phyloP scores from a whole-genome alignment of 2,888 invertebrate species.

The Brachypalpus laphriformis region DNA sequence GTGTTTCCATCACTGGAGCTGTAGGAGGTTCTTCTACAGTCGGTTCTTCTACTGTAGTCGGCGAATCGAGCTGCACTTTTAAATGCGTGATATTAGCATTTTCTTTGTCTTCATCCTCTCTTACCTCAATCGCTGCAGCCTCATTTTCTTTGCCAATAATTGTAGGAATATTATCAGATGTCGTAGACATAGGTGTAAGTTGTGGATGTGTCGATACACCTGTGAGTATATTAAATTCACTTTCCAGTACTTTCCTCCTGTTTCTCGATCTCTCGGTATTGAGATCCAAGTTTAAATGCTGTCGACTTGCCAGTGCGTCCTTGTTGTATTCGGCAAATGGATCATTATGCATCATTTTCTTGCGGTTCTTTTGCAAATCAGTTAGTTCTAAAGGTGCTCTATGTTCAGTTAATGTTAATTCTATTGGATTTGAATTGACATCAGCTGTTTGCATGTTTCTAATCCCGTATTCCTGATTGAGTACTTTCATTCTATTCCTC shows the following conservation, averaged over 20 bases:
- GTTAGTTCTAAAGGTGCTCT: constrained; percentile 75
- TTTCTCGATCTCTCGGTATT: constrained; percentile 77
- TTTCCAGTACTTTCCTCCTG: constrained; percentile 77
- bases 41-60: too few species aligned
- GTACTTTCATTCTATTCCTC: constrained; percentile 85
- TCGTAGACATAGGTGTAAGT: constrained; percentile 78
- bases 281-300: constrained; percentile 76
- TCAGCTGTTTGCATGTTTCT: constrained; percentile 77
- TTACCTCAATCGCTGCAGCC: constrained; percentile 22
- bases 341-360: constrained; percentile 80
- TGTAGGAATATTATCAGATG: constrained; percentile 74
- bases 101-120: constrained; percentile 66
- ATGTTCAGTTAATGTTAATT: background rate
- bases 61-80: constrained; percentile 18
- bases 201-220: constrained; percentile 75
- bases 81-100: constrained; percentile 64
- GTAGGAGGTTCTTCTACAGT: constrained; percentile 47
- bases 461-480: constrained; percentile 86
- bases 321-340: constrained; percentile 76
- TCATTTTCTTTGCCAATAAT: constrained; percentile 36
- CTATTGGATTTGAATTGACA: constrained; percentile 77
- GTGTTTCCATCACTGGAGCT: constrained; percentile 74
- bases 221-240: constrained; percentile 77
- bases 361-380: constrained; percentile 81
- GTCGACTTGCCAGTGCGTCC: constrained; percentile 73